Evolutionary conservation across 2,888 invertebrate genomes (phyloP), one percentile per base, ranked within the genome.

Genomic region (Sarcophaga carnaria): DNA sequence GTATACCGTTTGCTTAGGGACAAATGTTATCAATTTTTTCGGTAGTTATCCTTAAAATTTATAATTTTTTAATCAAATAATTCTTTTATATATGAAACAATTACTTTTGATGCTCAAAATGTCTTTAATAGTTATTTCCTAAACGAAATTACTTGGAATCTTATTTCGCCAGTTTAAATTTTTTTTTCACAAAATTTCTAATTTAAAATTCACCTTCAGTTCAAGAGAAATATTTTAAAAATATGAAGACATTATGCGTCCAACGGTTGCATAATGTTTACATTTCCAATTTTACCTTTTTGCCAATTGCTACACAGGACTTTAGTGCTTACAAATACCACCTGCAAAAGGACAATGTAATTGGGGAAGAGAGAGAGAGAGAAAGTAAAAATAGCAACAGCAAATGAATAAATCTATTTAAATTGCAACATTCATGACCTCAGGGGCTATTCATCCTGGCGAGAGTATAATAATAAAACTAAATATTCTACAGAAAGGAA

Each of bases 401-500:
- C 89, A 91, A 91, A 91, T 91, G 90, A 90, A 91, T 91, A 90
- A 91, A 91, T 91, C 90, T 90, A 90, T 91, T 91, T 91, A 90
- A 91, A 91, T 90, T 91, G 90, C 91, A 90, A 90, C 90, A 91
- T 91, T 90, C 90, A 90, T 90, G 91, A 90, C 91, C 90, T 90
- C 89, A 89, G 90, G 90, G 89, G 88, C 89, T 88, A 89, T 91
- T 90, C 89, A 90, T 91, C 84, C 91, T 89, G 88, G 85, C 80
- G 85, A 82, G 77, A 85, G 81, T 76, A 80, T 80, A 78, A 88
- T 83, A 85, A 66, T 78, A 83, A 85, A 80, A 84, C 80, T 71
- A 80, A 84, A 84, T 80, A 80, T 79, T 71, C 47, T 66, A 79
- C 71, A 78, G 8, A 37, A 81, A 85, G 74, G 2, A 70, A 72